Evolutionary conservation across 2,888 invertebrate genomes (phyloP), one percentile per base, ranked within the genome.

Genomic region (Griposia aprilina): DNA sequence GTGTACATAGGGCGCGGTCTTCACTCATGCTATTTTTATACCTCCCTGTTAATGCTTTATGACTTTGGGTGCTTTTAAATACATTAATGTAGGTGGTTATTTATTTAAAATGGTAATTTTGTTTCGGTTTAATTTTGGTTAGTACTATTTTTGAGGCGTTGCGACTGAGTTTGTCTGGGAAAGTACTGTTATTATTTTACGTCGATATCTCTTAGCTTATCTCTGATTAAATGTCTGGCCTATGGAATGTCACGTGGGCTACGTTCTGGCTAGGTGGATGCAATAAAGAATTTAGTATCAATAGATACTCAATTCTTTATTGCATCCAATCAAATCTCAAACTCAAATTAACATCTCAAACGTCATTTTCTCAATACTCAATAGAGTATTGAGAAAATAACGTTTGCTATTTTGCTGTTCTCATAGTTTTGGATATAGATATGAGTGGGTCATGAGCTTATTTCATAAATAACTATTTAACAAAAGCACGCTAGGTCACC

Each of bases 1-100:
- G 86, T 87, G 78, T 83, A 74, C 70, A 67, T 41, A 80, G 80
- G 79, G 74, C 73, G 84, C 76, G 88, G 78, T 79, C 74, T 70
- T 26, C 60, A 52, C 60, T 78, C 73, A 13, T 45, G 66, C 63
- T 82, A 52, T 62, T 79, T 87, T 81, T 74, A 78, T 79, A 59
- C 68, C 48, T 45, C 50, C 57, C 67, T 52, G 68, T 76, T 72
- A 79, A 86, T 86, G 74, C 79, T 82, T 88, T 84, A 87, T 76
- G 74, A 41, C n/a, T 67, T 71, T 75, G 74, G 59, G 75, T 52
- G 74, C 76, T 76, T 82, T 78, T 80, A 75, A 78, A 80, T 52
- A 81, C 71, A 78, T 69, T 74, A 75, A 71, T 82, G 45, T 74
- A 48, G 65, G 63, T 62, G 45, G 57, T 76, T 74, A 82, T 85